Evolutionary conservation across 2,113 vertebrate species (phyloP).

Genomic region (Trichomycterus rosablanca): DNA sequence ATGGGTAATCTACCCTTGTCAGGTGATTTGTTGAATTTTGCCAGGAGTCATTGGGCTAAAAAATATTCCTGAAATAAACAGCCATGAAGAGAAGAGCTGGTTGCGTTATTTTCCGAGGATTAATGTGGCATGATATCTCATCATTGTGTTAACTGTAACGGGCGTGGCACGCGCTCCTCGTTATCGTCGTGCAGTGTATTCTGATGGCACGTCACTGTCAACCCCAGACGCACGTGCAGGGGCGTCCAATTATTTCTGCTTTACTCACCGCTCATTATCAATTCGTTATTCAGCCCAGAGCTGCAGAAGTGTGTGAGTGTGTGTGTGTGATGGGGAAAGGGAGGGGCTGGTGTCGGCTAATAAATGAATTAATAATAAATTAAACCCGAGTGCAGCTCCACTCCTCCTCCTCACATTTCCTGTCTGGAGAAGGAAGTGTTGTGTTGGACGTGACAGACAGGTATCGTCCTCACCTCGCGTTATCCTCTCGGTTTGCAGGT

Average conservation of each 20-base stretch:
- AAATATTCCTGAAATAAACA: too few species aligned
- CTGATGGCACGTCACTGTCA: slow-evolving; percentile 41
- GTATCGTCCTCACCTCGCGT: slow-evolving; percentile 59
- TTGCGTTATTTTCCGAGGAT: too few species aligned
- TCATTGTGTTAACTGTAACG: too few species aligned
- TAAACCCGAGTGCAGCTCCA: slow-evolving; percentile 38
- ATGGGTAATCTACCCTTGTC: too few species aligned
- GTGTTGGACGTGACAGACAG: slow-evolving; percentile 59
- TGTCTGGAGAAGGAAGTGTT: slow-evolving; percentile 55
- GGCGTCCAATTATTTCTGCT: slow-evolving; percentile 61
- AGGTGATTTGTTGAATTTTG: too few species aligned
- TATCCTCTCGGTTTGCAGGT: slow-evolving; percentile 57
- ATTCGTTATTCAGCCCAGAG: slow-evolving; percentile 61
- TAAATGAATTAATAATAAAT: slow-evolving; percentile 63
- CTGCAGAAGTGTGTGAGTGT: slow-evolving; percentile 56
- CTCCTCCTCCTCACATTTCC: slow-evolving; percentile 45
- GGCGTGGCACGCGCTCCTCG: too few species aligned
- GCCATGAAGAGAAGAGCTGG: too few species aligned
- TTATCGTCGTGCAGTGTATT: slow-evolving; percentile 29
- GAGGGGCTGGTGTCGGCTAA: slow-evolving; percentile 49
- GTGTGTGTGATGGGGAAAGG: slow-evolving; percentile 39
- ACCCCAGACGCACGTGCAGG: slow-evolving; percentile 57
- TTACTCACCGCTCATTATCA: slow-evolving; percentile 63
- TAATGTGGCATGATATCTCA: too few species aligned
- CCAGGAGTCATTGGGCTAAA: too few species aligned